Percentiles rank a stretch among this genome's conserved stretches.
These are phyloP conservation scores for Tolmerus cingulatus DNA, from an alignment of 2,888 invertebrate species.

Conservation along the genomic window DNA sequence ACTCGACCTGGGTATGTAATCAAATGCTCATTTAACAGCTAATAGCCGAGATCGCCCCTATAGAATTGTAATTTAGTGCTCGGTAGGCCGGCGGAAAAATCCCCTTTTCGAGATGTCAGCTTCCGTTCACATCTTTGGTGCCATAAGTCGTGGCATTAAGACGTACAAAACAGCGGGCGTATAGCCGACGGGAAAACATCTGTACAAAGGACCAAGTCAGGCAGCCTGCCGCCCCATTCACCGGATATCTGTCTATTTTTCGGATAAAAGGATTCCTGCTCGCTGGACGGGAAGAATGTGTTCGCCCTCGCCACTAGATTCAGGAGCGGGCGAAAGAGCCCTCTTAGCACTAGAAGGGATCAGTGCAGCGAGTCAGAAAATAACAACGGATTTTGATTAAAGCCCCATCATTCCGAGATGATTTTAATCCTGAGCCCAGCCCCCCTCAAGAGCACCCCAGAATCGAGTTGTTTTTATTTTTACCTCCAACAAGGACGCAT, in stretches of 20 bases:
- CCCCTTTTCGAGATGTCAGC: constrained; percentile 55
- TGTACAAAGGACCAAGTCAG: constrained; percentile 1
- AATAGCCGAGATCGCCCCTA: constrained; percentile 40
- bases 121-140: constrained; percentile 59
- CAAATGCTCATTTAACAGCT: constrained; percentile 45
- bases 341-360: constrained; percentile 57
- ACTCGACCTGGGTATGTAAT: constrained; percentile 32
- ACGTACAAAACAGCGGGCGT: constrained; percentile 47
- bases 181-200: constrained; percentile 45
- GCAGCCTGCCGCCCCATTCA: neutral
- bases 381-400: constrained; percentile 67
- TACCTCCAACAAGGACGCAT: neutral
- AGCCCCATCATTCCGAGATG: constrained; percentile 56
- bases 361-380: constrained; percentile 70
- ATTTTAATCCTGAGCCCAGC: constrained; percentile 20
- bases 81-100: constrained; percentile 48
- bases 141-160: constrained; percentile 63
- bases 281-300: constrained; percentile 30
- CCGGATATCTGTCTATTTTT: constrained; percentile 51
- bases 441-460: neutral
- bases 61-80: constrained; percentile 47
- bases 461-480: constrained; percentile 34
- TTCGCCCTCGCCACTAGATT: neutral
- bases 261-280: constrained; percentile 48
- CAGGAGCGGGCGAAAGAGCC: constrained; percentile 53